Percentiles rank a stretch among this genome's conserved stretches.
Evolutionary conservation across 2,113 vertebrate species (phyloP).

Genomic region (Mesoclemmys tuberculata): DNA sequence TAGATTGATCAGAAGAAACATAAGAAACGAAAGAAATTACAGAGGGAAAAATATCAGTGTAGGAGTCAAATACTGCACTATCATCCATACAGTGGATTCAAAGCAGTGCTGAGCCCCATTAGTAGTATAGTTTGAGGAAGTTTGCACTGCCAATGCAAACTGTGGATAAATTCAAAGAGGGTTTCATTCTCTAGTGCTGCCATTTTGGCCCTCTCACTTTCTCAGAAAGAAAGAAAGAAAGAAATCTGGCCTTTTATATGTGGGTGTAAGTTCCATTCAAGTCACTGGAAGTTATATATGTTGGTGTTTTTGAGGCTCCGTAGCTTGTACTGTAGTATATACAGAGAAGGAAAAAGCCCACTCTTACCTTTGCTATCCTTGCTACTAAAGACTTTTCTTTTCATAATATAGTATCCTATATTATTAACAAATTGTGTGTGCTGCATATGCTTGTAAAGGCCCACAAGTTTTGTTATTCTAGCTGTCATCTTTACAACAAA

Average conservation of each 20-base stretch:
- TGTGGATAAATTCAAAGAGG: neutral
- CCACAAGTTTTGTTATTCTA: slow-evolving; percentile 61
- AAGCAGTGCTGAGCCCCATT: neutral
- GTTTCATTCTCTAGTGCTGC: neutral
- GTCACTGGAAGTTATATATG: neutral
- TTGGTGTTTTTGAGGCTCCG: neutral
- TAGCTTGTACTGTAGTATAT: neutral
- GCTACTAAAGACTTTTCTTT: slow-evolving; percentile 21
- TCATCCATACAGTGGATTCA: neutral
- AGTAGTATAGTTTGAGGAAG: neutral
- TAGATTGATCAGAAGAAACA: slow-evolving; percentile 2
- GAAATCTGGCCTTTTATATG: neutral
- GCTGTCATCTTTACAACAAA: slow-evolving; percentile 30
- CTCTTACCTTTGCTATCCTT: neutral
- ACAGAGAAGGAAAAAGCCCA: slow-evolving; percentile 32
- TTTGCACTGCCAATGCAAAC: neutral
- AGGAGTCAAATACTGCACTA: neutral
- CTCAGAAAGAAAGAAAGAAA: neutral
- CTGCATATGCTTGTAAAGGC: slow-evolving; percentile 29
- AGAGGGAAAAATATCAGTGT: neutral
- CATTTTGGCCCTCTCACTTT: neutral
- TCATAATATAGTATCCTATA: neutral
- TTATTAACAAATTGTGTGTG: slow-evolving; percentile 33
- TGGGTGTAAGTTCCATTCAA: neutral
- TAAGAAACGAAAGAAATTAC: neutral